Base-by-base conservation (phyloP, 2,888 invertebrate genomes). In the Synergus umbraculus region DNA sequence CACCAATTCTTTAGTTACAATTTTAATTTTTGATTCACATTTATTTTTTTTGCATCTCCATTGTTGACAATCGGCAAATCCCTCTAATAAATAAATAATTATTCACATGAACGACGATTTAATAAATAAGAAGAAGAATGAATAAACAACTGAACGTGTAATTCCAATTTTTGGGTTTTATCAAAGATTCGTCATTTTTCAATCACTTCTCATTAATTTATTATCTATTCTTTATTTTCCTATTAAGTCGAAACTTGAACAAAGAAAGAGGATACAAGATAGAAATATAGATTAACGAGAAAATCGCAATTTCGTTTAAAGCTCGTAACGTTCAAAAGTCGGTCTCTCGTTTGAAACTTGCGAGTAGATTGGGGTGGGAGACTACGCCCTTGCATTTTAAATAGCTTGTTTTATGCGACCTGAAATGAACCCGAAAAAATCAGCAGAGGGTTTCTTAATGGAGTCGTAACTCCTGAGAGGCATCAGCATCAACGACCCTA, bases 361-460 rank as follows among this genome's bases (percentile, higher is more conserved):
- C 5, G n/a, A 0, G 41, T n/a, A 3, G n/a, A n/a, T 8, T 37
- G 78, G 4, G 77, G 46, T 13, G 43, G 80, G 63, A 67, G 76
- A 76, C 84, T 86, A 87, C 89, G 89, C 88, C 89, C 77, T 83
- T 88, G 88, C 83, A 83, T 88, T 89, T 89, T 89, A 90, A 91
- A 90, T 88, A 90, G 90, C 90, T 88, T 81, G 89, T 90, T 91
- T 91, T 89, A 90, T 90, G 89, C 88, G 89, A 85, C 84, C 87
- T 87, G 88, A 89, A 90, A 90, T 86, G 89, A 88, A 87, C 83
- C 83, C 83, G 85, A 89, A 90, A 89, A 88, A 90, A 90, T 89
- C 85, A 85, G 86, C 85, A 81, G 85, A 76, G 79, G 82, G 83
- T 83, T 82, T 83, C 89, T 90, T 91, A 90, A 91, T 91, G 90